Evolutionary conservation across 2,797 vertebrate genomes (phyloP), one percentile per base, ranked within the genome.

Genomic region (Lutjanus argentimaculatus): DNA sequence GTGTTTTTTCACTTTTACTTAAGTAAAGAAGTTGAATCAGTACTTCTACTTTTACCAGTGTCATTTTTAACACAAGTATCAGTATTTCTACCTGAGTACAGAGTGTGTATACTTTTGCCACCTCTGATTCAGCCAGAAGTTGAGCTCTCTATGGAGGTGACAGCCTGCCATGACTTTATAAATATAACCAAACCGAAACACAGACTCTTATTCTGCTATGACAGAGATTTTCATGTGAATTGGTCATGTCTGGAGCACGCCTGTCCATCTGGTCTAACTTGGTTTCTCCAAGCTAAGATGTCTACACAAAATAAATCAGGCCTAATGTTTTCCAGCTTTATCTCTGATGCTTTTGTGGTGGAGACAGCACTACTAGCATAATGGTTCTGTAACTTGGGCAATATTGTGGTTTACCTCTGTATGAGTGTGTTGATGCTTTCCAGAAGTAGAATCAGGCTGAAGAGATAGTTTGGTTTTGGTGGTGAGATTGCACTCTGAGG

Each of bases 381-480:
- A 52, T 40, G 43, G 22, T 45, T 22, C 48, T 63, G 53, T 51
- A 19, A 11, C 62, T 57, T 15, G 13, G 8, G 42, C 8, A 59
- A 40, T 25, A 40, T 42, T 22, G n/a, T 21, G 53, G 42, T 57
- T 65, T 12, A 51, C 64, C 42, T 61, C 53, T 70, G 25, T 12
- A 45, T 78, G 30, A 52, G 53, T 59, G 55, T 48, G 70, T 80
- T 68, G 22, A 21, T 51, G 36, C 45, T 59, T 67, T 36, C 43
- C 22, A 80, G 43, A 64, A 58, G 65, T 19, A 8, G 42, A 71
- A 48, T 64, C 66, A 25, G 42, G 40, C 53, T 9, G 1, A 40
- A 48, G 67, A 71, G 57, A 61, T 48, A 25, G 49, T 83, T 84
- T 85, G 64, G 75, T 78, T 77, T 73, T 46, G 30, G 52, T 46